phyloP scores from a whole-genome alignment of 2,888 invertebrate genomes.

The Cyrtodaria siliqua region DNA sequence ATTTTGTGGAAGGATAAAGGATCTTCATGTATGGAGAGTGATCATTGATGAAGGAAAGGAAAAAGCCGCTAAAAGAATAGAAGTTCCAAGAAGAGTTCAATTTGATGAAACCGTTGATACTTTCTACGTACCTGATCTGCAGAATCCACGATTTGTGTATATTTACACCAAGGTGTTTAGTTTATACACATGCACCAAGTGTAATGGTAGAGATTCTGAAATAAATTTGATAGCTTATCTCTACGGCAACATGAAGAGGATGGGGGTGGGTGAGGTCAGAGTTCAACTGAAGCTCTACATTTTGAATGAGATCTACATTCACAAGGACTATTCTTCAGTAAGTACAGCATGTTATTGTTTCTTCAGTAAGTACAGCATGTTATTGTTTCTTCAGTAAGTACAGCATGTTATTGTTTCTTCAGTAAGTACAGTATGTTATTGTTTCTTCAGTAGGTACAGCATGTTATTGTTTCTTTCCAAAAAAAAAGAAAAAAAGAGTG shows the following conservation, averaged over 20 bases:
- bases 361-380: not conserved
- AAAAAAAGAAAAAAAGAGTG: too few relatives aligned
- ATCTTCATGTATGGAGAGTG: too few relatives aligned
- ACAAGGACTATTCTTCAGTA: conserved; percentile 3
- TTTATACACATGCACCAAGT: conserved; percentile 11
- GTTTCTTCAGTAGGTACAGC: not conserved
- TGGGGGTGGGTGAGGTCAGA: not conserved
- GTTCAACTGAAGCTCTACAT: conserved; percentile 2
- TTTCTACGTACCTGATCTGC: not conserved
- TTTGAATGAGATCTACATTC: not conserved
- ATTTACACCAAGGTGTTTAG: conserved; percentile 26
- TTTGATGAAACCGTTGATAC: not conserved
- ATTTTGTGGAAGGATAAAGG: too few relatives aligned
- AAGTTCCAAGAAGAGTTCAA: too few relatives aligned
- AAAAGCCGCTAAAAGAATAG: too few relatives aligned
- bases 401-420: too few relatives aligned
- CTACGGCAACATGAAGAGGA: conserved; percentile 11
- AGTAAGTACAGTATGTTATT: too few relatives aligned
- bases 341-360: not conserved
- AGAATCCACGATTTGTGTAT: not conserved
- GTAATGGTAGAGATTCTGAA: not conserved
- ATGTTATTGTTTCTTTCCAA: too few relatives aligned
- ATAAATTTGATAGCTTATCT: conserved; percentile 8
- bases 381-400: too few relatives aligned
- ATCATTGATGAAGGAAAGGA: too few relatives aligned